Evolutionary conservation across 2,113 vertebrate species (phyloP).

Genomic region (Psittacus erithacus): DNA sequence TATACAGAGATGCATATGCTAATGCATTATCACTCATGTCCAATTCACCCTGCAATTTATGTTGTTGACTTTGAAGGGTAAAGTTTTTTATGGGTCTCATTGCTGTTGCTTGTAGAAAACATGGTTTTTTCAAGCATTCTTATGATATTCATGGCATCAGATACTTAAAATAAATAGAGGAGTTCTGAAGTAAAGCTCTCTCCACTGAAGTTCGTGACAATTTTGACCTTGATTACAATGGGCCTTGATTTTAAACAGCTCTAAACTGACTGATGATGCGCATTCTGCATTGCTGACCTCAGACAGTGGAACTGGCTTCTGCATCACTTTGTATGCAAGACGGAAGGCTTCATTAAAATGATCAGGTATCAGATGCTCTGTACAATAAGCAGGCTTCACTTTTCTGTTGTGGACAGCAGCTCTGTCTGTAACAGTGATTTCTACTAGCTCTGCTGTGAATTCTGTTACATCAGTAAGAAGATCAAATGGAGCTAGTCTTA

Average conservation of each 20-base stretch:
- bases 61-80: neutral
- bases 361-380: neutral
- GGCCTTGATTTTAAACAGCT: neutral
- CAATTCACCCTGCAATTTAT: constrained; percentile 17
- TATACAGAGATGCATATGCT: neutral
- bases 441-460: neutral
- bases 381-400: neutral
- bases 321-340: neutral
- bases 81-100: neutral
- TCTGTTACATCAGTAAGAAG: neutral
- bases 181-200: neutral
- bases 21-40: neutral
- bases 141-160: neutral
- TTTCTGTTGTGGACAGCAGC: neutral
- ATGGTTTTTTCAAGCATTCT: neutral
- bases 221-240: constrained; percentile 5
- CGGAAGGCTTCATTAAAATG: neutral
- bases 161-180: neutral
- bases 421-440: neutral
- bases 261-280: neutral
- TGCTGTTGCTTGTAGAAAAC: neutral
- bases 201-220: neutral
- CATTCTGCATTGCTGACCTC: constrained; percentile 14
- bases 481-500: neutral
- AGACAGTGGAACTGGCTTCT: neutral